A percentile compares a stretch with the other conserved stretches of the same genome.
Evolutionary conservation across 2,113 vertebrate genomes (phyloP).

Genomic region (Protomyctophum bolini): DNA sequence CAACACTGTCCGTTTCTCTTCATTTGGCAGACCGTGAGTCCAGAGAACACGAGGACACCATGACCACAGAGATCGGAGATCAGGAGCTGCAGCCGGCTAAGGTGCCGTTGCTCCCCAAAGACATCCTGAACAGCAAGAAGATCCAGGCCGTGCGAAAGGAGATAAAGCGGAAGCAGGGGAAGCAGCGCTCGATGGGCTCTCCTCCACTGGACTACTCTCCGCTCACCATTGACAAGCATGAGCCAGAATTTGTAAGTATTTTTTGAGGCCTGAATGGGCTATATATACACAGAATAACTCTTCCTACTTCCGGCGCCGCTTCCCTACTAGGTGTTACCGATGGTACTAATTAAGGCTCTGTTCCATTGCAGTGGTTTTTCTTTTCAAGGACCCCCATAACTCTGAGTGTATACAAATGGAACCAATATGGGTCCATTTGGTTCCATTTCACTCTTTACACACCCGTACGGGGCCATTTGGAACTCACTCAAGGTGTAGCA

Average conservation of each 20-base stretch:
- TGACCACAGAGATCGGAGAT: slow-evolving; percentile 86
- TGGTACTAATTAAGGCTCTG: too few relatives aligned
- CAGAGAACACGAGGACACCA: slow-evolving; percentile 86
- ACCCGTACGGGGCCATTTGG: too few relatives aligned
- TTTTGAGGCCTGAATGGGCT: too few relatives aligned
- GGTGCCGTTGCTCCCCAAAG: slow-evolving; percentile 78
- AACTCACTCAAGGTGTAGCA: too few relatives aligned
- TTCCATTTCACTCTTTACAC: too few relatives aligned
- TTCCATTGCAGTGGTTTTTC: too few relatives aligned
- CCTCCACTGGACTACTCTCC: slow-evolving; percentile 85
- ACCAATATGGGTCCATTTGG: too few relatives aligned
- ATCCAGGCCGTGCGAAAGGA: slow-evolving; percentile 89
- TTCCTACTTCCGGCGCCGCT: too few relatives aligned
- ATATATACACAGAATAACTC: too few relatives aligned
- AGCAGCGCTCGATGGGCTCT: slow-evolving; percentile 82
- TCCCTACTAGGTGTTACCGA: too few relatives aligned
- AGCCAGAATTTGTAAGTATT: slow-evolving; percentile 91
- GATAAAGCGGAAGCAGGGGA: slow-evolving; percentile 85
- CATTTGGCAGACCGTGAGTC: slow-evolving; percentile 85
- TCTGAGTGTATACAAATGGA: too few relatives aligned
- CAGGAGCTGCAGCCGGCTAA: slow-evolving; percentile 84
- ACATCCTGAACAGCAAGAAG: slow-evolving; percentile 86
- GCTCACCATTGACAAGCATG: slow-evolving; percentile 90
- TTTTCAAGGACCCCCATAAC: too few relatives aligned
- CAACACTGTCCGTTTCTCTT: slow-evolving; percentile 5